phyloP scores from a whole-genome alignment of 2,113 vertebrate species.

The Megalops atlanticus region DNA sequence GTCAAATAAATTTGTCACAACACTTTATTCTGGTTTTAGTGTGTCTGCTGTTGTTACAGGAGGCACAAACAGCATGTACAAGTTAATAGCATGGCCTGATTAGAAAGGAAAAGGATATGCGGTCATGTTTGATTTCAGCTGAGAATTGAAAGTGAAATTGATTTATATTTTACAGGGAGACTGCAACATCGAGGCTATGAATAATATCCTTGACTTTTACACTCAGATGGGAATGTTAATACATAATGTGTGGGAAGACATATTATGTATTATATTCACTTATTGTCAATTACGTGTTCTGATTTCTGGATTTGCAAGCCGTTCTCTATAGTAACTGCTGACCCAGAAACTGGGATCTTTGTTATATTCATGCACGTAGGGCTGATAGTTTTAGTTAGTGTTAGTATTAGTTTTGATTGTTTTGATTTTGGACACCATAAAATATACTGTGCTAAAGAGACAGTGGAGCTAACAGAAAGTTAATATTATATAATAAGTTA shows the following conservation, averaged over 20 bases:
- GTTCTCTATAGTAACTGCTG: background rate
- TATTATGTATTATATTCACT: background rate
- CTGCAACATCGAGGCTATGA: background rate
- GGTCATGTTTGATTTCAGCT: background rate
- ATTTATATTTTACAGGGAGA: background rate
- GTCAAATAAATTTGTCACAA: background rate
- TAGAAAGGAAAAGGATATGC: constrained; percentile 1
- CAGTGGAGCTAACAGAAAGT: too few relatives aligned
- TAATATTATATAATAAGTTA: too few relatives aligned
- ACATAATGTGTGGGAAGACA: too few relatives aligned
- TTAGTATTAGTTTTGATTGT: too few relatives aligned
- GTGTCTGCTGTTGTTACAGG: background rate
- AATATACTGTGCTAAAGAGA: too few relatives aligned
- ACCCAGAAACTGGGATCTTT: too few relatives aligned
- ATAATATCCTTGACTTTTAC: background rate
- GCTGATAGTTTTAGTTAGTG: too few relatives aligned
- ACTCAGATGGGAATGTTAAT: constrained; percentile 1
- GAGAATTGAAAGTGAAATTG: background rate
- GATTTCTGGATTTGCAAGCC: background rate
- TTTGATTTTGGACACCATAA: too few relatives aligned
- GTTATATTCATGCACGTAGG: too few relatives aligned
- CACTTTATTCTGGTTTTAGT: background rate
- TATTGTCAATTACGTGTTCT: background rate
- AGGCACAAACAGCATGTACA: background rate
- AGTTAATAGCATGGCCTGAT: background rate